Conservation (phyloP, 2,113 vertebrate species). For the Narcine bancroftii region DNA sequence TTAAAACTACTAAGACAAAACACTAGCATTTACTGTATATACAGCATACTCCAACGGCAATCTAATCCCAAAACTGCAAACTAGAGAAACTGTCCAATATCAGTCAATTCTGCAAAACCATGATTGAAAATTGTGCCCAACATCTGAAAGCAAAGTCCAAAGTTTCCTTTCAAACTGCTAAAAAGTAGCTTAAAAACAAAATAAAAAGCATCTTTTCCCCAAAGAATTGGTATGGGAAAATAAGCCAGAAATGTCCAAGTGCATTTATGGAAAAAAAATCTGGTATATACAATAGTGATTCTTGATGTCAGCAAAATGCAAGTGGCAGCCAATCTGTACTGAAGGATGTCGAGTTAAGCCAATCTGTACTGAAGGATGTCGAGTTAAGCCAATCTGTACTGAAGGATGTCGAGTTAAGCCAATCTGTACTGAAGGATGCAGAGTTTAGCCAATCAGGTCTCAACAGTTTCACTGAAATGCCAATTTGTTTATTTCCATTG, state of each 20-base stretch:
- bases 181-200: conserved; percentile 66
- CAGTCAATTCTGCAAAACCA: conserved; percentile 67
- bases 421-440: no score
- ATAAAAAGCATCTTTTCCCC: conserved; percentile 63
- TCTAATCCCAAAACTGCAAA: conserved; percentile 64
- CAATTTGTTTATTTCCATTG: conserved; percentile 95
- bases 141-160: conserved; percentile 45
- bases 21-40: conserved; percentile 76
- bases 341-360: conserved; percentile 73
- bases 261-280: conserved; percentile 71
- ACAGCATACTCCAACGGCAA: conserved; percentile 67
- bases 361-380: conserved; percentile 72
- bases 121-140: conserved; percentile 66
- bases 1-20: conserved; percentile 76
- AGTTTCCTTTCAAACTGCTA: conserved; percentile 64
- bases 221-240: conserved; percentile 59
- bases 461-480: conserved; percentile 68
- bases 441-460: conserved; percentile 82
- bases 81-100: conserved; percentile 58
- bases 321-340: conserved; percentile 81
- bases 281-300: conserved; percentile 68
- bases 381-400: conserved; percentile 78
- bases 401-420: no score
- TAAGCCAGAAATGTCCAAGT: conserved; percentile 85
- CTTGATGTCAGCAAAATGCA: conserved; percentile 82